Percentiles rank a stretch among this genome's conserved stretches.
Conservation (phyloP, 2,797 vertebrate species). For the Rhodeus uyekii region DNA sequence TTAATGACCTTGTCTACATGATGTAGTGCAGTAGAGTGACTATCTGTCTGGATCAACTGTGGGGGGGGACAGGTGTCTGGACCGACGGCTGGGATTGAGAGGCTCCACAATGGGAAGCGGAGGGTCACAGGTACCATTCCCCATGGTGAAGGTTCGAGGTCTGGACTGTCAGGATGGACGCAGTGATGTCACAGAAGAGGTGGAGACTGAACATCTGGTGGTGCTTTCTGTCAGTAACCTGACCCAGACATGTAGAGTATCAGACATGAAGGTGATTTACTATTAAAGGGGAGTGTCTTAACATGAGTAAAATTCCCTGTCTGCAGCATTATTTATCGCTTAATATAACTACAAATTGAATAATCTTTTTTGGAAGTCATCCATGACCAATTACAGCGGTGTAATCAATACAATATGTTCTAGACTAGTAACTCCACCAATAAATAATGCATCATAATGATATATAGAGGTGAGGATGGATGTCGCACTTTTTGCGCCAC, state of each 20-base stretch:
- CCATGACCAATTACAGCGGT: constrained; percentile 33
- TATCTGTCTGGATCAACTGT: constrained; percentile 34
- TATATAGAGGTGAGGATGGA: neutral
- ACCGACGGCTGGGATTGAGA: constrained; percentile 16
- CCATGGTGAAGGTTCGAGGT: constrained; percentile 32
- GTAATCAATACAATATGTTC: constrained; percentile 40
- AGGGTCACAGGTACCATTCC: constrained; percentile 34
- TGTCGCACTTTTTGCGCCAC: neutral
- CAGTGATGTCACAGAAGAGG: neutral
- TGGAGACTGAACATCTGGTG: constrained; percentile 57
- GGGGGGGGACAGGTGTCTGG: constrained; percentile 36
- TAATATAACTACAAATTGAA: constrained; percentile 40
- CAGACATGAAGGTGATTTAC: constrained; percentile 44
- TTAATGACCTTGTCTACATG: constrained; percentile 65
- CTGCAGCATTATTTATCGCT: constrained; percentile 37
- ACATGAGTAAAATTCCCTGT: neutral
- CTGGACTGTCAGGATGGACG: constrained; percentile 51
- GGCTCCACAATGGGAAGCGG: neutral
- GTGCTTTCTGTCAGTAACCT: neutral
- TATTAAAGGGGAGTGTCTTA: neutral
- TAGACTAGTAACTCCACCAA: constrained; percentile 24
- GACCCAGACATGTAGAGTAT: constrained; percentile 10
- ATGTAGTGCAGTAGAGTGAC: constrained; percentile 52
- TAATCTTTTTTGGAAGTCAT: constrained; percentile 36
- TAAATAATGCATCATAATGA: constrained; percentile 38